Evolutionary conservation across 2,888 invertebrate species (phyloP).

Genomic region (Drosophila leonis): DNA sequence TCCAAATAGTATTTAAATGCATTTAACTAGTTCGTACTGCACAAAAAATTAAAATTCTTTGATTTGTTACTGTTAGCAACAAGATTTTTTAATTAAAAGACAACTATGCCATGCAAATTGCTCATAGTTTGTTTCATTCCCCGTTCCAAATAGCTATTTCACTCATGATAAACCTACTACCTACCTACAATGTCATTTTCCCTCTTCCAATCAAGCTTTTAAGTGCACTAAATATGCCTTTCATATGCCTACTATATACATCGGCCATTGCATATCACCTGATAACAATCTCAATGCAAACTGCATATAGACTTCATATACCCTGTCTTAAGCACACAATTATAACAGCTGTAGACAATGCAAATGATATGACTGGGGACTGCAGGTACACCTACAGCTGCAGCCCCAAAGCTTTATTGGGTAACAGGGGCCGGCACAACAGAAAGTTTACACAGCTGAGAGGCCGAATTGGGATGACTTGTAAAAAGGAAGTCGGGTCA

Average conservation of each 20-base stretch:
- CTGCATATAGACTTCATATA: background rate
- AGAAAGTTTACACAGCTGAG: slow-evolving; percentile 57
- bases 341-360: background rate
- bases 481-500: slow-evolving; percentile 74
- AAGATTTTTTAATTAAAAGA: no score
- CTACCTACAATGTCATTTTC: background rate
- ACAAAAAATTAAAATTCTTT: no score
- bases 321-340: background rate
- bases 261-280: background rate
- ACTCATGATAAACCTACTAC: no score
- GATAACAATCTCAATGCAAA: background rate
- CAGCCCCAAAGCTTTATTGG: slow-evolving; percentile 33
- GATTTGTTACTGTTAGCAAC: no score
- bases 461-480: slow-evolving; percentile 61
- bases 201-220: background rate
- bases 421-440: slow-evolving; percentile 8
- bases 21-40: no score
- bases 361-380: slow-evolving; percentile 3
- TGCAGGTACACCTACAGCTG: slow-evolving; percentile 25
- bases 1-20: no score
- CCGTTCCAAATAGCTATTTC: no score
- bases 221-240: background rate
- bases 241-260: no score
- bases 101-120: no score
- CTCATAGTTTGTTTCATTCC: no score